Conservation (phyloP, 2,888 invertebrate species). For the Kryphioiulus occultus region DNA sequence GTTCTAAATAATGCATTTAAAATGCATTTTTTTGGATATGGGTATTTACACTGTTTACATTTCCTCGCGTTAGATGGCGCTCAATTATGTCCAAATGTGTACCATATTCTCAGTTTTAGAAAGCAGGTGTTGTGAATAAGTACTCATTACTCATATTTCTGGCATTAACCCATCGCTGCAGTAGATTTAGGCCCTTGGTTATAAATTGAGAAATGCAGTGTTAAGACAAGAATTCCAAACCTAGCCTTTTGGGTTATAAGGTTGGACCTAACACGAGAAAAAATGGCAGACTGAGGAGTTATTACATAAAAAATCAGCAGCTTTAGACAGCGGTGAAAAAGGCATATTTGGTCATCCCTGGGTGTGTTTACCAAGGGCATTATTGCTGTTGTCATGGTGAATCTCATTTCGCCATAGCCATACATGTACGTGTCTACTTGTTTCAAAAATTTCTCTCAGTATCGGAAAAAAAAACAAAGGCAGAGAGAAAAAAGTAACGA, state of each 20-base stretch:
- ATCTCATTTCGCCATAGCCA: conserved; percentile 13
- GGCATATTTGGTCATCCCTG: not conserved
- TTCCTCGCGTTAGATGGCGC: too few species aligned
- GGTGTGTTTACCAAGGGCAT: conserved; percentile 7
- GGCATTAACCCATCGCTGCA: not conserved
- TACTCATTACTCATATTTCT: not conserved
- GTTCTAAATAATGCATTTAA: too few species aligned
- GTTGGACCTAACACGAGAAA: not conserved
- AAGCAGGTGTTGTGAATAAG: not conserved
- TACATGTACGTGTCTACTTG: conserved; percentile 13
- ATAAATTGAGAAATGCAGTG: not conserved
- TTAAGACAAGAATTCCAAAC: not conserved
- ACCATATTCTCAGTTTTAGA: not conserved
- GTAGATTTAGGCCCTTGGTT: not conserved
- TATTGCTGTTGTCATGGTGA: conserved; percentile 35
- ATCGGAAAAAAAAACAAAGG: not conserved
- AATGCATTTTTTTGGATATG: too few species aligned
- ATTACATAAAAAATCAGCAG: not conserved
- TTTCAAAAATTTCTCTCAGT: not conserved
- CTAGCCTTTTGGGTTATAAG: not conserved
- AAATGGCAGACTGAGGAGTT: not conserved
- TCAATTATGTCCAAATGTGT: too few species aligned
- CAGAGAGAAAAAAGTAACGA: not conserved
- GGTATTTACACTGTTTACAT: too few species aligned
- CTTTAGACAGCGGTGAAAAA: not conserved